Evolutionary conservation across 2,113 vertebrate species (phyloP), one percentile per base, ranked within the genome.

Genomic region (Grus americana): DNA sequence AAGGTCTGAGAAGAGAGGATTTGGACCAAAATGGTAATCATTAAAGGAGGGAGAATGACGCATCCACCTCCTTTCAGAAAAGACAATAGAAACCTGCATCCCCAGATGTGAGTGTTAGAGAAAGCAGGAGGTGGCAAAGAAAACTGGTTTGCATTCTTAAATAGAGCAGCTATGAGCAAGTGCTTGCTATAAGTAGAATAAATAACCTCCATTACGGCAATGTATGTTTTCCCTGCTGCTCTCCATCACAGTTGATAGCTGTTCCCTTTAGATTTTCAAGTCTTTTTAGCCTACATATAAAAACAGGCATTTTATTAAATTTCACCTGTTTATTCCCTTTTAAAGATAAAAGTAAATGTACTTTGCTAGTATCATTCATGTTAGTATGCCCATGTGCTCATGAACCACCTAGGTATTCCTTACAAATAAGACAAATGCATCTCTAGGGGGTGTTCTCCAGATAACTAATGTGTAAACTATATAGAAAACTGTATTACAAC

Each of bases 221-320:
- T 75, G 6, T 91, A 84, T 88, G 76, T 75, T 97, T 97, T 96
- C 54, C 76, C 57, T 71, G 42, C 70, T 96, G 59, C 49, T 96
- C 58, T 96, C 62, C 57, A 89, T 93, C 95, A 92, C n/a, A 63
- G 24, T 22, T 96, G 96, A 94, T 92, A 87, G 85, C 67, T 91
- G 32, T n/a, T 96, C 87, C 90, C 94, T 79, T 94, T 68, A 95
- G 93, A 86, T 86, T 97, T 95, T 89, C 68, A 93, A 70, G 83
- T 92, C 67, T 79, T 95, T 96, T 96, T 94, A 95, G 70, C 50
- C 49, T 93, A 84, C 68, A 83, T 24, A 85, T 91, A 94, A 94
- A 90, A 86, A 6, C 40, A 94, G 89, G 23, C n/a, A 96, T 67
- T 96, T 93, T 93, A 93, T 95, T 95, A 95, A 90, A 96, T 92